Conservation (phyloP, 1,140 invertebrate genomes). For the Pseudomyrmex flavicornis region DNA sequence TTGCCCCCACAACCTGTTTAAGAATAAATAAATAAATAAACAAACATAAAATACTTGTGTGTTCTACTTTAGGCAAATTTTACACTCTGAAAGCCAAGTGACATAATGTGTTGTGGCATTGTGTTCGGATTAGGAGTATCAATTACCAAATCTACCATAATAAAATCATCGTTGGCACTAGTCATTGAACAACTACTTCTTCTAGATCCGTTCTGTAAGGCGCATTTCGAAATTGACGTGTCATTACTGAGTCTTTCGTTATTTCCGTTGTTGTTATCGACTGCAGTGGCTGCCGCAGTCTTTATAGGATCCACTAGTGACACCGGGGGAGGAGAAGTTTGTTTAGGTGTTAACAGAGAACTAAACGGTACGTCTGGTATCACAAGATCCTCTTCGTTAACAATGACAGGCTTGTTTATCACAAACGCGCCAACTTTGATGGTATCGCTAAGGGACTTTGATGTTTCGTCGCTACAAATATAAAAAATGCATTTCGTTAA, state of each 20-base stretch:
- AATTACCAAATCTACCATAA: constrained; percentile 91
- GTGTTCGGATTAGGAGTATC: constrained; percentile 67
- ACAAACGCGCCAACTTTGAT: constrained; percentile 91
- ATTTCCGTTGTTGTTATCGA: constrained; percentile 85
- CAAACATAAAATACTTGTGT: constrained; percentile 22
- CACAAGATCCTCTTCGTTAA: constrained; percentile 87
- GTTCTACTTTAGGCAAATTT: constrained; percentile 21
- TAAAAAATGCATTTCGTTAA: constrained; percentile 5
- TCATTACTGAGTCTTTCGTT: constrained; percentile 78
- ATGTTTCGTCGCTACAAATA: constrained; percentile 85
- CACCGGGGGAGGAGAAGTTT: constrained; percentile 80
- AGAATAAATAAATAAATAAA: neutral
- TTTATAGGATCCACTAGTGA: constrained; percentile 69
- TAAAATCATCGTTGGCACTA: constrained; percentile 89
- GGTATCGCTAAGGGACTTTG: constrained; percentile 87
- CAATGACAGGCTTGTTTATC: constrained; percentile 85
- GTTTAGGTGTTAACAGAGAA: constrained; percentile 86
- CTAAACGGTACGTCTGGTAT: constrained; percentile 90
- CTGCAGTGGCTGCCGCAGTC: constrained; percentile 65
- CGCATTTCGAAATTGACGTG: constrained; percentile 80
- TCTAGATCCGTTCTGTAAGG: constrained; percentile 83
- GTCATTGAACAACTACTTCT: constrained; percentile 85
- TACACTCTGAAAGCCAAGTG: neutral
- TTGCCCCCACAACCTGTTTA: neutral
- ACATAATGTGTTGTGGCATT: constrained; percentile 18